Evolutionary conservation across 2,113 vertebrate genomes (phyloP).

Genomic region (Brachypodius melanocephalos): DNA sequence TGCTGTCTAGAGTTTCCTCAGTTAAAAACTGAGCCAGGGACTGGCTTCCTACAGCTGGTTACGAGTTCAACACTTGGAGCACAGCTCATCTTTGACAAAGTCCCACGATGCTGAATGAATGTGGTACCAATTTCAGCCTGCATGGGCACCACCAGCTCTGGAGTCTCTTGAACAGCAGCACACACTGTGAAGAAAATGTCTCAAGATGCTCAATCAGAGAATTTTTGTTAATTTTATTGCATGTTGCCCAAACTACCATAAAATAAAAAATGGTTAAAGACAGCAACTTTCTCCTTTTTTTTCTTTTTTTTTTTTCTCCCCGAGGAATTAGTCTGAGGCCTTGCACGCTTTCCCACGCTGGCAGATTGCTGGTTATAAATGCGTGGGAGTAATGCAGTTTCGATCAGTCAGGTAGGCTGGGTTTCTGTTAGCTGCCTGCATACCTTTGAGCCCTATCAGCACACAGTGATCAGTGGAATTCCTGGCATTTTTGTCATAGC

Average conservation of each 20-base stretch:
- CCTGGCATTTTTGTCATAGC: conserved; percentile 78
- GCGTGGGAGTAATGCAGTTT: conserved; percentile 72
- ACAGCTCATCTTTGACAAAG: not conserved
- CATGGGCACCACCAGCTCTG: not conserved
- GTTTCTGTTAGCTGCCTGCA: conserved; percentile 71
- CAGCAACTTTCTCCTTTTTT: not conserved
- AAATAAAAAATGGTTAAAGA: not conserved
- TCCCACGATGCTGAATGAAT: not conserved
- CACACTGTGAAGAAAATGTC: fast-evolving
- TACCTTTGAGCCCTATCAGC: conserved; percentile 69
- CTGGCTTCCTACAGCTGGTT: not conserved
- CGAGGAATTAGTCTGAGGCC: conserved; percentile 40
- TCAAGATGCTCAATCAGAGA: not conserved
- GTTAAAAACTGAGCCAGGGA: not conserved
- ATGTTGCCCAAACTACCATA: not conserved
- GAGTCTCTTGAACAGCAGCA: not conserved
- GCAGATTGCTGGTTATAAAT: conserved; percentile 46
- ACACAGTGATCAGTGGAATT: conserved; percentile 76
- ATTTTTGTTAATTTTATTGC: not conserved
- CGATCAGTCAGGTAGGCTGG: conserved; percentile 70
- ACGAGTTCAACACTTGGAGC: not conserved
- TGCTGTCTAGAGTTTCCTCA: not conserved
- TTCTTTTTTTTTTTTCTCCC: not conserved
- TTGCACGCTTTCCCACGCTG: conserved; percentile 67
- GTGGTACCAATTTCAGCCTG: not conserved